Conservation (phyloP, 2,113 vertebrate species). For the Ptilorrhoa leucosticta region DNA sequence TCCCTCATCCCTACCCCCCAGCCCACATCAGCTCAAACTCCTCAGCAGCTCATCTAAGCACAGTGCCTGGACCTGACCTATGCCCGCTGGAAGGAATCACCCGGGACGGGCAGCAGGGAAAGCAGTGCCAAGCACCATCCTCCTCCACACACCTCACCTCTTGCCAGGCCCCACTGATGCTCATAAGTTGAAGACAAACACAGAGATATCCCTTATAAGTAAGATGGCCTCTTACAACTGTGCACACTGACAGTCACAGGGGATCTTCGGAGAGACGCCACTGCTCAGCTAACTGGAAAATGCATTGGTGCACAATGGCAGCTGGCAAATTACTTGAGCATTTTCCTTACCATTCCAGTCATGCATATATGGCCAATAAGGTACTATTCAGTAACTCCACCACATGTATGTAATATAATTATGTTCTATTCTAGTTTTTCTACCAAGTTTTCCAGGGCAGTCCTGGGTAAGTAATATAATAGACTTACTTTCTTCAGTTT, state of each 20-base stretch:
- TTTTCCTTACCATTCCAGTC: background rate
- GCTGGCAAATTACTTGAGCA: background rate
- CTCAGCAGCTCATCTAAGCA: background rate
- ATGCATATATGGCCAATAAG: background rate
- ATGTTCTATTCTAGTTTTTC: background rate
- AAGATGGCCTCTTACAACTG: background rate
- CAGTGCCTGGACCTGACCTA: background rate
- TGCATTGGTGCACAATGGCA: background rate
- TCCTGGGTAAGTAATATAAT: background rate
- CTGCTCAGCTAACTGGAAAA: background rate
- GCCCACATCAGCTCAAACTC: background rate
- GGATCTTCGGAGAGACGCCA: background rate
- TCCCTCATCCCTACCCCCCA: background rate
- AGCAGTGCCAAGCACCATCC: rapidly evolving
- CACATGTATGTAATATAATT: background rate
- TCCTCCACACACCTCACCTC: background rate
- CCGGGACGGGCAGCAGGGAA: background rate
- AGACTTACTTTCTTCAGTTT: background rate
- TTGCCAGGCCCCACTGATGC: background rate
- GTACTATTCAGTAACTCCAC: background rate
- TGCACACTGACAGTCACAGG: background rate
- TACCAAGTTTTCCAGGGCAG: background rate
- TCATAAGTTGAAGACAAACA: background rate
- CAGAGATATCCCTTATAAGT: rapidly evolving
- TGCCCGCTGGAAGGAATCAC: background rate